Base-by-base conservation (phyloP, 2,113 vertebrate genomes). In the Charina bottae region DNA sequence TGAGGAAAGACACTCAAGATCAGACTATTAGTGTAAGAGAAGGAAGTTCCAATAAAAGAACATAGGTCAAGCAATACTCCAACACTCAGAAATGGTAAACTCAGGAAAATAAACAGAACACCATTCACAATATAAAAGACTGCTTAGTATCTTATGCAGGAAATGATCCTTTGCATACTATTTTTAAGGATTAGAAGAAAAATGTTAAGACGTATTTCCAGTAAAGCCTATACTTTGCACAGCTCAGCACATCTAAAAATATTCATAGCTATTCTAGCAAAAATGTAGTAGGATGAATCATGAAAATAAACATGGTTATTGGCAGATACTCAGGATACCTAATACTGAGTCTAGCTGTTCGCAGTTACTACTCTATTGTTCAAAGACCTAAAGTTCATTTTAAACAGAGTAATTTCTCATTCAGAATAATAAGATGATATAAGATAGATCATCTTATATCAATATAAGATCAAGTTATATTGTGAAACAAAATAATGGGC, bases 211-310 rank as follows among this genome's bases (percentile, higher is more conserved):
- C 68, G 59, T 26, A 89, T 92, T 96, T 95, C 88, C 94, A 92
- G 92, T 95, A 87, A 95, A 91, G 83, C 56, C 9, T 0, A 0
- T 15, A 90, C 85, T 94, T 93, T 94, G 92, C 56, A 92, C 10
- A 96, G 93, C 94, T 95, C 95, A 96, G 94, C 92, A 87, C 58
- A 93, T 93, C 94, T 96, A 96, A 96, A 96, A 96, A 96, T 94
- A 96, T 49, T 84, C 62, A 60, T 12, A 72, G 56, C 89, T 92
- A 93, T 90, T 89, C 95, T 93, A 95, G 94, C 92, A 95, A 87
- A 86, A 89, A 93, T 91, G 92, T 15, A 91, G 89, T 15, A 56
- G 90, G 89, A 88, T 90, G 92, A 95, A 33, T 95, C 83, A 42
- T 64, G 1, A 8, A 19, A 90, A 92, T n/a, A 17, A 93, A 55